These are phyloP conservation scores for Talpa occidentalis DNA, from an alignment of 2,113 vertebrate species.

Conservation along the genomic window DNA sequence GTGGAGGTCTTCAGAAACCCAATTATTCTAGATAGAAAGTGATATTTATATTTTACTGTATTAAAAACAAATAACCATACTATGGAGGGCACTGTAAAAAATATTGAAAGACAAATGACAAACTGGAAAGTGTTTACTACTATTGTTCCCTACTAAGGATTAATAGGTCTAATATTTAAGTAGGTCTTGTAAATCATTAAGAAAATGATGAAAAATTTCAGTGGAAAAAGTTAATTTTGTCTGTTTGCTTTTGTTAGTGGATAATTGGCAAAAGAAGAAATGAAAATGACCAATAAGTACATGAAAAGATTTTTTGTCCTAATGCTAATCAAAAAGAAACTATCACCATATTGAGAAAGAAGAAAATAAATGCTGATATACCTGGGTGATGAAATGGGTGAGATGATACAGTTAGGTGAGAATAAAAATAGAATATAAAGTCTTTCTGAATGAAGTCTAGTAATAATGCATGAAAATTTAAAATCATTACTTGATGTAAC, in stretches of 20 bases:
- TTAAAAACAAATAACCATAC: conserved; percentile 44
- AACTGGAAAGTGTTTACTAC: conserved; percentile 27
- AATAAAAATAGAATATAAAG: not conserved
- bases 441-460: conserved; percentile 33
- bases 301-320: not conserved
- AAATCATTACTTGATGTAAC: not conserved
- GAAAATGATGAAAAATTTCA: conserved; percentile 18
- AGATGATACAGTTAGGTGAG: not conserved
- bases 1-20: not conserved
- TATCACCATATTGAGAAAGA: not conserved
- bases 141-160: not conserved
- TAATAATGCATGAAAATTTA: not conserved
- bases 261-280: not conserved
- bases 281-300: not conserved
- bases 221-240: not conserved
- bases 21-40: conserved; percentile 44
- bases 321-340: not conserved
- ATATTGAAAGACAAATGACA: conserved; percentile 42
- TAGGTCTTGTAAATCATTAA: not conserved
- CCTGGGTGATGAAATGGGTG: not conserved
- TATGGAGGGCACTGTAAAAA: not conserved
- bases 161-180: not conserved
- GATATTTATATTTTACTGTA: conserved; percentile 21
- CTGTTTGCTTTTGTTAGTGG: conserved; percentile 40
- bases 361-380: not conserved